A percentile compares a stretch with the other conserved stretches of the same genome.
Conservation (phyloP, 2,113 vertebrate species). For the Rallus limicola region DNA sequence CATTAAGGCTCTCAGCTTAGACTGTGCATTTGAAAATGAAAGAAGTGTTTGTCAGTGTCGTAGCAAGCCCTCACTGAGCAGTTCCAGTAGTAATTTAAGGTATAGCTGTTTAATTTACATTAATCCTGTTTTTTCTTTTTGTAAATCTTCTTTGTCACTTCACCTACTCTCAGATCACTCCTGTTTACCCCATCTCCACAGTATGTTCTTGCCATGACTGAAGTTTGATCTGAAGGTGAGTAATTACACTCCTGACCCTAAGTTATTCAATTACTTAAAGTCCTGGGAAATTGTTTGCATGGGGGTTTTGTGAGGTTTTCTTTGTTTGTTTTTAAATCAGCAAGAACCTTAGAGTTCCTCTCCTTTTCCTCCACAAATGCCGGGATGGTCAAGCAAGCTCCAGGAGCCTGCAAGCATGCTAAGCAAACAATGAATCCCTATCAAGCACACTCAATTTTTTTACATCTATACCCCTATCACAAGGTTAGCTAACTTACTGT, state of each 20-base stretch:
- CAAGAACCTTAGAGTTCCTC: background rate
- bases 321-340: background rate
- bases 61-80: background rate
- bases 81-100: background rate
- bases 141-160: background rate
- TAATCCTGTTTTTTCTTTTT: background rate
- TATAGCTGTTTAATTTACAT: background rate
- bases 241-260: background rate
- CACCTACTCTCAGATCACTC: background rate
- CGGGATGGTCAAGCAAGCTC: background rate
- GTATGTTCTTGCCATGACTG: background rate
- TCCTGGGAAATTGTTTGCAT: background rate
- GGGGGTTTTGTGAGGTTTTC: background rate
- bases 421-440: background rate
- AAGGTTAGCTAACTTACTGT: background rate
- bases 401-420: background rate
- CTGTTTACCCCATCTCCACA: background rate
- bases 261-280: background rate
- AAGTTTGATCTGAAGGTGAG: background rate
- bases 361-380: background rate
- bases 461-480: background rate
- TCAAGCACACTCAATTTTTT: background rate
- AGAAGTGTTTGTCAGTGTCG: background rate
- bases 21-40: background rate
- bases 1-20: slow-evolving; percentile 12